A percentile compares a stretch with the other conserved stretches of the same genome.
Conservation (phyloP, 2,797 vertebrate species). For the Limnodromus scolopaceus region DNA sequence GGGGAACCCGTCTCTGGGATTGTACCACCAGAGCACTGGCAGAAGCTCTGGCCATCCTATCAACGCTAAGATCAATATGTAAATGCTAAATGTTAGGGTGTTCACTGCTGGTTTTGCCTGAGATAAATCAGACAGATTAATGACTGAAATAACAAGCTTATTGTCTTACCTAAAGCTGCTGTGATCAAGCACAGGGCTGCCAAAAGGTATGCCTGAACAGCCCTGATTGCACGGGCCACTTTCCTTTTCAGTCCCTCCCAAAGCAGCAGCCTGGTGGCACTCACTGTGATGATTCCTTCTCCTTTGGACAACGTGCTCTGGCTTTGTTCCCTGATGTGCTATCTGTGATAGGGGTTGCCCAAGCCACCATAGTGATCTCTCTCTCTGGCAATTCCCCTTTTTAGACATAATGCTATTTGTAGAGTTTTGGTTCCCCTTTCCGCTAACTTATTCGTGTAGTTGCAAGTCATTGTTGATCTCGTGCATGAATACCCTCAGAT, state of each 20-base stretch:
- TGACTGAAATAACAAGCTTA: neutral
- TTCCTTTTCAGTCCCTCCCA: neutral
- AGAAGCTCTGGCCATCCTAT: neutral
- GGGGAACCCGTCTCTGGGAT: neutral
- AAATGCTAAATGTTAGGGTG: neutral
- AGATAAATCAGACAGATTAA: neutral
- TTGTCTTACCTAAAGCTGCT: neutral
- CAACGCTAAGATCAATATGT: neutral
- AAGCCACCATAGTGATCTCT: neutral
- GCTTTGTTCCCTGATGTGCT: neutral
- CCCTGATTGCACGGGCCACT: neutral
- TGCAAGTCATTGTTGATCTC: neutral
- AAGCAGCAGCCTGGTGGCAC: neutral
- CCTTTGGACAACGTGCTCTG: neutral
- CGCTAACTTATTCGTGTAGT: neutral
- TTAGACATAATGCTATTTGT: neutral
- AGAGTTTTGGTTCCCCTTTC: slow-evolving; percentile 52
- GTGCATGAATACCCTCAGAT: neutral
- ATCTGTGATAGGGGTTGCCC: neutral
- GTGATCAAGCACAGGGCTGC: neutral
- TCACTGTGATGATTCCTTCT: neutral
- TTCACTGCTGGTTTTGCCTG: neutral
- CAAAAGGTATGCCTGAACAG: neutral
- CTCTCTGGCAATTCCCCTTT: neutral
- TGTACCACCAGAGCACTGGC: neutral